Percentiles rank a stretch among this genome's conserved stretches.
Evolutionary conservation across 2,113 vertebrate genomes (phyloP).

Genomic region (Bolborhynchus lineola): DNA sequence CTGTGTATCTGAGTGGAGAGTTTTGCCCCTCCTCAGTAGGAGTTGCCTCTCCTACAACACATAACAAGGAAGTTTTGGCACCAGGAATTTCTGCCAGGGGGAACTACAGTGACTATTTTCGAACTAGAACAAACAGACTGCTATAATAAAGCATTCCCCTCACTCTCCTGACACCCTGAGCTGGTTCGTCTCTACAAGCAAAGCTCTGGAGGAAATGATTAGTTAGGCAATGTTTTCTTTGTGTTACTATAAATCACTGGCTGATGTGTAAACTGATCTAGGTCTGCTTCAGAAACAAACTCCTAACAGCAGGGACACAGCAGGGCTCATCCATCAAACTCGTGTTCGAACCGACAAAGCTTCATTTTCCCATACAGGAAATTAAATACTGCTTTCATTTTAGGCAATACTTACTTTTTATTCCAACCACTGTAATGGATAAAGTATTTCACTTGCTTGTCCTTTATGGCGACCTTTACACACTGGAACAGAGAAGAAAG

Average conservation of each 20-base stretch:
- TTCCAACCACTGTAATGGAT: conserved; percentile 99
- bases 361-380: background rate
- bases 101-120: background rate
- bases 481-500: conserved; percentile 80
- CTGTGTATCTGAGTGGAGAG: background rate
- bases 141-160: background rate
- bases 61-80: background rate
- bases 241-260: background rate
- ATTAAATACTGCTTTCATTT: background rate
- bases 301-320: background rate
- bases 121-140: background rate
- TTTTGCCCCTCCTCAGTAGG: background rate
- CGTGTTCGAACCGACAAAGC: background rate
- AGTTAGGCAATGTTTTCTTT: background rate
- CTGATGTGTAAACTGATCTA: fast-evolving
- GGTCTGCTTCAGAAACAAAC: background rate
- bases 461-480: conserved; percentile 98
- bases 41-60: background rate
- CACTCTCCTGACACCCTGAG: background rate
- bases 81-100: background rate
- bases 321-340: background rate
- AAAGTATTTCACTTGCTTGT: conserved; percentile 99
- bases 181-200: background rate
- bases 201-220: background rate
- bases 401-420: conserved; percentile 91